phyloP scores from a whole-genome alignment of 2,113 vertebrate genomes.

The Steatornis caripensis region DNA sequence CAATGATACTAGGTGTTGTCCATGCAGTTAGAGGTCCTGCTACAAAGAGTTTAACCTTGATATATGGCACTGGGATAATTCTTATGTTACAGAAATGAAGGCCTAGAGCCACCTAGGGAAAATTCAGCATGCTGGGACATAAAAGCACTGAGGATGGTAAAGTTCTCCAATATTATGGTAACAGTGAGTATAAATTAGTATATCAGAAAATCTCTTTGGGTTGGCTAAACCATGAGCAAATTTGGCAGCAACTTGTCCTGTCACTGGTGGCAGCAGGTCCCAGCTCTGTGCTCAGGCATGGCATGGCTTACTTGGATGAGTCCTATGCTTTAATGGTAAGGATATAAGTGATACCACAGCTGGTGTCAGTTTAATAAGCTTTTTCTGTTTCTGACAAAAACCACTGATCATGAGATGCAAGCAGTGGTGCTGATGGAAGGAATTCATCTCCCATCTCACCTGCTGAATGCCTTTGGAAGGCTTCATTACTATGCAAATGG shows the following conservation, averaged over 20 bases:
- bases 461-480: not conserved
- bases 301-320: accelerated
- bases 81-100: not conserved
- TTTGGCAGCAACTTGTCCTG: not conserved
- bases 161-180: not conserved
- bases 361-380: not conserved
- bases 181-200: not conserved
- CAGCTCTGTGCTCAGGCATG: not conserved
- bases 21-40: not conserved
- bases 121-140: not conserved
- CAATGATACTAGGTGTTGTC: not conserved
- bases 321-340: not conserved
- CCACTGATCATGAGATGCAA: not conserved
- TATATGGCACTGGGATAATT: not conserved
- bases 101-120: not conserved
- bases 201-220: not conserved
- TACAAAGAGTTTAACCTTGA: not conserved
- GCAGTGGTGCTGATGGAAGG: not conserved
- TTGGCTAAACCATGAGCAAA: not conserved
- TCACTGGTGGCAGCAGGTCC: not conserved
- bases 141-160: not conserved
- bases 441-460: not conserved
- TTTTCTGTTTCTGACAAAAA: not conserved
- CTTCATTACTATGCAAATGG: conserved; percentile 43
- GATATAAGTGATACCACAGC: not conserved